Base-by-base conservation (phyloP, 2,113 vertebrate species). In the Menidia beryllina region DNA sequence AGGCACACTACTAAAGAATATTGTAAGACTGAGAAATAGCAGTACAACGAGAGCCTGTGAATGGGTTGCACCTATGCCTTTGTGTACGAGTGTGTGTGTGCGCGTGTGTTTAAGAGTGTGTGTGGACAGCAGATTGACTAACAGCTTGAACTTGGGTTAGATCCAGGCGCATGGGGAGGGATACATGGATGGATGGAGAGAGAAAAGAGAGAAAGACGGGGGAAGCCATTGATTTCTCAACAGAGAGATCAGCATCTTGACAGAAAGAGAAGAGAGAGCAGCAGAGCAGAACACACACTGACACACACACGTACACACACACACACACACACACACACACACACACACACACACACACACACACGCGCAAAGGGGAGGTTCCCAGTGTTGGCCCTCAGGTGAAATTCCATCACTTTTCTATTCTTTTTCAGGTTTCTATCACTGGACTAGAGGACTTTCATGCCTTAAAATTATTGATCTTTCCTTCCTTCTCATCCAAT, bases 161-260 rank as follows among this genome's bases (percentile, higher is more conserved):
- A 86, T 86, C 88, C 88, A 90, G 88, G 64, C 79, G 59, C 84
- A 84, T 47, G 69, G 81, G 72, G 84, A 87, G 82, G 70, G 70
- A 86, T 82, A 88, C 86, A 85, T 89, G 84, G 87, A 85, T 79
- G 78, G 77, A 76, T 83, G 63, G 83, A 83, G 75, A 66, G 70
- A 76, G 64, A 68, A n/a, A 54, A 34, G 56, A 60, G 69, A 65
- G 65, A 53, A 34, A 53, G 63, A 64, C 69, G 53, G 65, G 20
- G 47, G 39, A 24, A 54, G 55, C 34, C 79, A 83, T 87, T 83
- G 89, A 91, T 86, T 87, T 89, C 61, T 89, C 77, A 87, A 91
- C 84, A 90, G 87, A 91, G 86, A 89, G 77, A 90, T 89, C 89
- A 88, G 83, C 86, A 87, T 82, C 84, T 85, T 87, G 86, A 90